Evolutionary conservation across 23 tunicate species (phyloP).

Genomic region (Trididemnum clinides): DNA sequence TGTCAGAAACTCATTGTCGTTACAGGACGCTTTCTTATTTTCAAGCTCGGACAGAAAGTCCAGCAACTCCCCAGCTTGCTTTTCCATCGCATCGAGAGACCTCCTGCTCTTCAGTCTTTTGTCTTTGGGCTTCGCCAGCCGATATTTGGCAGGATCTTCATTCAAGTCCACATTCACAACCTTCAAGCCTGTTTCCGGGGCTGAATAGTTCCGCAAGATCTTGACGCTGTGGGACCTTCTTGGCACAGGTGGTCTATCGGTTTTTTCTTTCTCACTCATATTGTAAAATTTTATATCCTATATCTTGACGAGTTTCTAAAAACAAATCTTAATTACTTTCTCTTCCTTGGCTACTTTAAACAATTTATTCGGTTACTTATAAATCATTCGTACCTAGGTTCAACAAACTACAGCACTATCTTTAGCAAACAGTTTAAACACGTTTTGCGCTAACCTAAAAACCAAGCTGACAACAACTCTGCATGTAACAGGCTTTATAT

Average conservation of each 20-base stretch:
- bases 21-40: constrained; percentile 62
- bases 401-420: too few species aligned
- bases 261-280: too few species aligned
- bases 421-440: too few species aligned
- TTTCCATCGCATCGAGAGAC: constrained; percentile 83
- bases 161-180: constrained; percentile 4
- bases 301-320: too few species aligned
- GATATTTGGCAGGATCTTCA: constrained; percentile 9
- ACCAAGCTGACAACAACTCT: too few species aligned
- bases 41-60: constrained; percentile 82
- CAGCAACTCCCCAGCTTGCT: constrained; percentile 74
- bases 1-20: constrained; percentile 21
- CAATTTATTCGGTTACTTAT: too few species aligned
- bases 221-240: constrained; percentile 53
- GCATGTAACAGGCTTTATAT: too few species aligned
- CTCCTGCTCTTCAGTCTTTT: constrained; percentile 51
- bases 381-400: too few species aligned
- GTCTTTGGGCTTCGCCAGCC: constrained; percentile 38
- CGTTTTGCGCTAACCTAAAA: too few species aligned
- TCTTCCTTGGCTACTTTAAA: too few species aligned
- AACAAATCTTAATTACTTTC: too few species aligned
- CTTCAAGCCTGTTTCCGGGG: constrained; percentile 8
- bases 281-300: too few species aligned
- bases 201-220: constrained; percentile 5
- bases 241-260: constrained; percentile 74